These are phyloP conservation scores for Megathymus violae DNA, from an alignment of 1,140 invertebrate genomes.

Conservation along the genomic window DNA sequence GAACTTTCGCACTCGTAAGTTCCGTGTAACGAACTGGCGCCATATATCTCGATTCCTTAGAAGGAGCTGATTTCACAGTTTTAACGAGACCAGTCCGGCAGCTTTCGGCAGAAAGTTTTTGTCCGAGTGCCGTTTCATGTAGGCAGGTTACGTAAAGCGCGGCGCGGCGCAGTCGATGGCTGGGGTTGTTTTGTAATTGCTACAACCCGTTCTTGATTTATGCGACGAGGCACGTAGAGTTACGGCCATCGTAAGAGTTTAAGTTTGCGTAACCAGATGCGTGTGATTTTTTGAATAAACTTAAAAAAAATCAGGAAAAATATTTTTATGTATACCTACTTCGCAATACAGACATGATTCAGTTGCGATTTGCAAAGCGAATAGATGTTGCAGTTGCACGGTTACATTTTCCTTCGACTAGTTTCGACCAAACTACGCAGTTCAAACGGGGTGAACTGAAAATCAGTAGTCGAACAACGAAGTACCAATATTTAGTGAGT, in stretches of 20 bases:
- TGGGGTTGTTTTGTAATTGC: conserved; percentile 52
- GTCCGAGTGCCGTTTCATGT: conserved; percentile 47
- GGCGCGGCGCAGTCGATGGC: conserved; percentile 33
- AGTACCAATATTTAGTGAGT: too few species aligned
- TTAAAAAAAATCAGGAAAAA: too few species aligned
- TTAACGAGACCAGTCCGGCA: conserved; percentile 64
- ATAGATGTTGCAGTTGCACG: too few species aligned
- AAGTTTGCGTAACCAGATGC: conserved; percentile 13
- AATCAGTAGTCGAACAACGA: too few species aligned
- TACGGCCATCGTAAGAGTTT: conserved; percentile 39
- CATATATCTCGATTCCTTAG: conserved; percentile 47
- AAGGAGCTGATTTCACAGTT: conserved; percentile 67
- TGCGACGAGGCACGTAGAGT: conserved; percentile 34
- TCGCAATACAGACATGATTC: too few species aligned
- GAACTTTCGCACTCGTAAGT: conserved; percentile 40
- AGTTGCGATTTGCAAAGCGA: too few species aligned
- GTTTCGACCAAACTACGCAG: too few species aligned
- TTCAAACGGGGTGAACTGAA: too few species aligned
- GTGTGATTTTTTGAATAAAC: neutral
- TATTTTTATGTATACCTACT: too few species aligned
- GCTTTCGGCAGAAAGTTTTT: conserved; percentile 72
- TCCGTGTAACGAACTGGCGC: conserved; percentile 41
- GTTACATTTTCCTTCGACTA: too few species aligned
- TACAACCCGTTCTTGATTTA: conserved; percentile 52
- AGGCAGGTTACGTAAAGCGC: conserved; percentile 56